phyloP scores from a whole-genome alignment of 2,888 invertebrate species.

The Rhopalosiphum nymphaeae region DNA sequence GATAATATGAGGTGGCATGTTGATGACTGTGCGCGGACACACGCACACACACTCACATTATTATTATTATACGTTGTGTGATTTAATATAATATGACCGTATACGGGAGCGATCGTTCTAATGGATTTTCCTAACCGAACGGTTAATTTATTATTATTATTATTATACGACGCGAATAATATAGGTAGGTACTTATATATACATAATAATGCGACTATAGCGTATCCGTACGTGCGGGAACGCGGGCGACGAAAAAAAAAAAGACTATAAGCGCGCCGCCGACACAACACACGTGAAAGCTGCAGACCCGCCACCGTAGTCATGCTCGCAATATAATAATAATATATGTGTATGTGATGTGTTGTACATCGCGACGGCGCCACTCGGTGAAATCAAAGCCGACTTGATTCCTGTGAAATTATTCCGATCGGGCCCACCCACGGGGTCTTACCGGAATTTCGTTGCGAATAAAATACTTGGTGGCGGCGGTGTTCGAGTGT shows the following conservation, averaged over 20 bases:
- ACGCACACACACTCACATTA: background rate
- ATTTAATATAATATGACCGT: background rate
- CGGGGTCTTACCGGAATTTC: conserved; percentile 32
- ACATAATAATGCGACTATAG: background rate
- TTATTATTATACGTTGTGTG: background rate
- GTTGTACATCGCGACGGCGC: conserved; percentile 11
- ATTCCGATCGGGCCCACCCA: conserved; percentile 44
- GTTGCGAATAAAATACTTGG: conserved; percentile 15
- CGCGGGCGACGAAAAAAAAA: conserved; percentile 13
- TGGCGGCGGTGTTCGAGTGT: background rate
- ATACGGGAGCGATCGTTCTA: background rate
- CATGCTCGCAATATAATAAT: background rate
- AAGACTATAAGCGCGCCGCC: background rate
- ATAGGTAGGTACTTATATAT: background rate
- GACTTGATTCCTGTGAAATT: conserved; percentile 41
- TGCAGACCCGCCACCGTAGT: background rate
- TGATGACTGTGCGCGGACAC: background rate
- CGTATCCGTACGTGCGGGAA: background rate
- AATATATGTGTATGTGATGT: background rate
- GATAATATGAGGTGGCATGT: background rate
- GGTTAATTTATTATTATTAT: conserved; percentile 14
- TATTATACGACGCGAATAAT: background rate
- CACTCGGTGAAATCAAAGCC: conserved; percentile 46
- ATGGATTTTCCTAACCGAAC: background rate
- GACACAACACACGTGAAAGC: conserved; percentile 9